phyloP scores from a whole-genome alignment of 2,113 vertebrate genomes.

The Thryonomys swinderianus region DNA sequence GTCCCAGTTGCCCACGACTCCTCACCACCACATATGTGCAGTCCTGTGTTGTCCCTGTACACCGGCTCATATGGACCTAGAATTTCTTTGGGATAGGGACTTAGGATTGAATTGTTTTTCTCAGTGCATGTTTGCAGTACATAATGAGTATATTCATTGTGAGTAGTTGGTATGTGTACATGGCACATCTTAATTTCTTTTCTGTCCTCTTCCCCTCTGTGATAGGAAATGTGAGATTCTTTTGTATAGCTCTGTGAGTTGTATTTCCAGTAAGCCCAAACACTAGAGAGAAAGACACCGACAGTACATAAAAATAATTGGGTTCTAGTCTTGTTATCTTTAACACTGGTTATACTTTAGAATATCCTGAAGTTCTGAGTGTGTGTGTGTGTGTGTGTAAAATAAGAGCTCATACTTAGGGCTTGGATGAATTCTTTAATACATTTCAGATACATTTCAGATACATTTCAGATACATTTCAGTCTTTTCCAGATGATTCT shows the following conservation, averaged over 20 bases:
- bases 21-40: not conserved
- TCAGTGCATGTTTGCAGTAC: not conserved
- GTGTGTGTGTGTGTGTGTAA: not conserved
- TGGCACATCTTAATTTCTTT: not conserved
- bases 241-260: not conserved
- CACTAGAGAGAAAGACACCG: not conserved
- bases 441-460: no score
- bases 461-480: no score
- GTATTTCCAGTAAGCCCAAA: not conserved
- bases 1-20: not conserved
- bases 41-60: not conserved
- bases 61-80: not conserved
- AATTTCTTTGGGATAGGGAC: not conserved
- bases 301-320: not conserved
- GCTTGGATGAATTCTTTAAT: not conserved
- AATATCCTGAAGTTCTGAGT: not conserved
- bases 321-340: not conserved
- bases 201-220: not conserved
- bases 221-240: not conserved
- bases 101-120: not conserved
- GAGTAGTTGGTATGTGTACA: not conserved
- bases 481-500: not conserved
- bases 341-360: not conserved
- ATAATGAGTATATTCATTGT: not conserved
- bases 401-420: not conserved